Evolutionary conservation across 2,888 invertebrate species (phyloP), one percentile per base, ranked within the genome.

Genomic region (Xestia c-nigrum): DNA sequence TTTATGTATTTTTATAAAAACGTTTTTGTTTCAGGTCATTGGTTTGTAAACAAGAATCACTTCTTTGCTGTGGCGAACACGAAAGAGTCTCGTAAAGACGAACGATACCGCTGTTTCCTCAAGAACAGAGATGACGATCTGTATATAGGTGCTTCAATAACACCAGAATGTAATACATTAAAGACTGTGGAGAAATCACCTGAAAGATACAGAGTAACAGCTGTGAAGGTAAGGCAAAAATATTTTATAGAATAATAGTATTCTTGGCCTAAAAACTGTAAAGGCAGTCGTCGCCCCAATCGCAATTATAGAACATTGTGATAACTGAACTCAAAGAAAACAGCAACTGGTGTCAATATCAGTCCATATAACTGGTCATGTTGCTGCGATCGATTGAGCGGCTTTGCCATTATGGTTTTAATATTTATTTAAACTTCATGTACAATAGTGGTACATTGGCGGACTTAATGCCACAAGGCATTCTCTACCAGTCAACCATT

Each of bases 21-120:
- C 40, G 0, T n/a, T 46, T 31, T 46, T 47, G 14, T 79, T 92
- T 57, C 80, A 97, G 97, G 99, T 1, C 99, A 99, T 96, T 99
- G 99, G 99, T 99, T 99, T 94, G 98, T 99, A 46, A 99, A 98
- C 21, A 99, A 99, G 92, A 99, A 99, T 95, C 99, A 99, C 91
- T 99, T 98, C 94, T 99, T 99, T 94, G 99, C 99, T 74, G 99
- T 99, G n/a, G 99, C 99, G 12, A 99, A 99, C 92, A 99, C 99
- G 0, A 99, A 99, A 90, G 99, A 99, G 94, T 99, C 99, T 12
- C 97, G 99, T 89, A 98, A 98, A 93, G 99, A 99, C 94, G 99
- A 99, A 93, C 98, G 98, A 91, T 99, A 99, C 93, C 97, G 99
- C 61, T 99, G 99, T 92, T 99, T 99, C 94, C 96, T 99, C 67